These are phyloP conservation scores for Tachina grossa DNA, from an alignment of 2,888 invertebrate species.

Conservation along the genomic window DNA sequence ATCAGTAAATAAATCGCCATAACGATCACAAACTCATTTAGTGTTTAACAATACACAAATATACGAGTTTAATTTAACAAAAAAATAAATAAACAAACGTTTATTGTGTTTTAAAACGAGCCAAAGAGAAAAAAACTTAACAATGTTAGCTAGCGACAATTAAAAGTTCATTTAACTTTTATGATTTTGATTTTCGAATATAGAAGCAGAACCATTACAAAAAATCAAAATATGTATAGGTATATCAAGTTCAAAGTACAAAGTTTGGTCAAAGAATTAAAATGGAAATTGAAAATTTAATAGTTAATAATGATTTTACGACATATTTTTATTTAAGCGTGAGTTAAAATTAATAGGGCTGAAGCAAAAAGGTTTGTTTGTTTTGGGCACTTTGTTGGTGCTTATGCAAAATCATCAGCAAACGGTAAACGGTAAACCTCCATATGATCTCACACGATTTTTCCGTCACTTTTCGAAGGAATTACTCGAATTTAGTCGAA, in stretches of 20 bases:
- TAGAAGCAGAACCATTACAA: background rate
- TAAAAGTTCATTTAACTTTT: conserved; percentile 26
- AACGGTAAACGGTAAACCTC: no score
- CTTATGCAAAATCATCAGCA: no score
- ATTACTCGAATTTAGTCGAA: no score
- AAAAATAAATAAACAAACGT: background rate
- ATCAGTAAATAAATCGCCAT: conserved; percentile 9
- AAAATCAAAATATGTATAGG: background rate
- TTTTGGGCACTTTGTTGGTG: no score
- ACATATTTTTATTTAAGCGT: no score
- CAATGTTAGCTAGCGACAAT: conserved; percentile 1
- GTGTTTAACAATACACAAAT: conserved; percentile 6
- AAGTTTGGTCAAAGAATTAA: background rate
- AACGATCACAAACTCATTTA: background rate
- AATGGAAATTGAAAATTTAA: no score
- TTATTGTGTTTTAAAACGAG: background rate
- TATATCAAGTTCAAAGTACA: conserved; percentile 5
- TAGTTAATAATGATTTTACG: no score
- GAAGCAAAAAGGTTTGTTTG: no score
- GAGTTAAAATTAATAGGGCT: no score
- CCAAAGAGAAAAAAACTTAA: background rate
- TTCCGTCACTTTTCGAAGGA: no score
- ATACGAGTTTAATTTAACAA: background rate
- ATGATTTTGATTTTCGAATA: background rate
- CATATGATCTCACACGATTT: no score